phyloP scores from a whole-genome alignment of 2,888 invertebrate genomes.

The Platycheirus albimanus region DNA sequence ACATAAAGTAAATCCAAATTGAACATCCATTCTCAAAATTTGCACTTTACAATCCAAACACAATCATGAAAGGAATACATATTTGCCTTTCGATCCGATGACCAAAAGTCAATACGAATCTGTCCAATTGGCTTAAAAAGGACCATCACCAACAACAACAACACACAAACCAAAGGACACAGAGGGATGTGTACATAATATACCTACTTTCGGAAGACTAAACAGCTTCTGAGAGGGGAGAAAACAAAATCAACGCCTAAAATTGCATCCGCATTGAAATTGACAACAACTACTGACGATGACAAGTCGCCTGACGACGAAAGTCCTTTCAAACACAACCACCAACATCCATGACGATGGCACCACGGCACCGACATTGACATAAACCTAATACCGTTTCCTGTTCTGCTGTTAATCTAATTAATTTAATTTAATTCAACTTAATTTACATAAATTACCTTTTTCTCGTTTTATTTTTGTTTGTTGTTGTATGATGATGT shows the following conservation, averaged over 20 bases:
- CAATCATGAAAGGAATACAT: neutral
- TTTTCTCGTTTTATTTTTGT: constrained; percentile 40
- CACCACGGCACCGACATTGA: no score
- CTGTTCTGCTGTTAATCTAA: neutral
- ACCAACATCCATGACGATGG: no score
- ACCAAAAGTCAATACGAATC: constrained; percentile 35
- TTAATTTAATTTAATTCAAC: constrained; percentile 47
- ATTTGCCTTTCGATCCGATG: constrained; percentile 20
- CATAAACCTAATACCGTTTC: no score
- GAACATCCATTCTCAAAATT: constrained; percentile 20
- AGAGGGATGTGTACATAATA: constrained; percentile 14
- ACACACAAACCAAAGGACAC: constrained; percentile 12
- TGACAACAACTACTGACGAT: no score
- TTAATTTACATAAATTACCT: constrained; percentile 73
- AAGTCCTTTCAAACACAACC: no score
- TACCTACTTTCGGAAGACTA: neutral
- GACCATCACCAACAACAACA: constrained; percentile 11
- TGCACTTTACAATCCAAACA: constrained; percentile 44
- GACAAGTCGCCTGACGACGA: no score
- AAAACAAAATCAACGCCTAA: no score
- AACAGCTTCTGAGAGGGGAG: no score
- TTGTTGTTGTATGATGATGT: no score
- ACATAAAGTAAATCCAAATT: constrained; percentile 28
- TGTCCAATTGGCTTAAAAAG: constrained; percentile 40
- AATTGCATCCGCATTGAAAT: no score